A percentile compares a stretch with the other conserved stretches of the same genome.
phyloP scores from a whole-genome alignment of 1,140 invertebrate species.

The Telenomus remus region DNA sequence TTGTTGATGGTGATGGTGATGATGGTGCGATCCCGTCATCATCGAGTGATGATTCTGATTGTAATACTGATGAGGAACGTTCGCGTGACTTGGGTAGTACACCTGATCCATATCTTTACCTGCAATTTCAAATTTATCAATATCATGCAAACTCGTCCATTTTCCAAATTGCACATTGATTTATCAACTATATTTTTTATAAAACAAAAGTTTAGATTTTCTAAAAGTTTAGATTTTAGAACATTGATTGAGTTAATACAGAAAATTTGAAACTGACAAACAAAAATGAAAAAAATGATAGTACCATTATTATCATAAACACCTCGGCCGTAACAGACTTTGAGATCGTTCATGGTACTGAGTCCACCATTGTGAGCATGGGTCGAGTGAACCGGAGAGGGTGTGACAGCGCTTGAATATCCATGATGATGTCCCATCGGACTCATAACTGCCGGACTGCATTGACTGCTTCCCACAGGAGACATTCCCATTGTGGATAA shows the following conservation, averaged over 20 bases:
- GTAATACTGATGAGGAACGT: slow-evolving; percentile 72
- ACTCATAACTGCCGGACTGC: slow-evolving; percentile 70
- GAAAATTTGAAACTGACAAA: too few relatives aligned
- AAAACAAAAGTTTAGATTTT: too few relatives aligned
- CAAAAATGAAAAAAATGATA: neutral
- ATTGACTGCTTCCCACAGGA: slow-evolving; percentile 67
- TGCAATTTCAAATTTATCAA: slow-evolving; percentile 34
- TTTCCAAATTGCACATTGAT: neutral
- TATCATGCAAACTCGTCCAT: too few relatives aligned
- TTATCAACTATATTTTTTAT: neutral
- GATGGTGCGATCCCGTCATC: slow-evolving; percentile 65
- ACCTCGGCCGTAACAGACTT: slow-evolving; percentile 69
- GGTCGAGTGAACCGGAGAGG: slow-evolving; percentile 66
- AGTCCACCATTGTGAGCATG: slow-evolving; percentile 67
- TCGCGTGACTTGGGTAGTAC: slow-evolving; percentile 71
- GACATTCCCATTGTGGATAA: slow-evolving; percentile 70
- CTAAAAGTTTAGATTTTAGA: too few relatives aligned
- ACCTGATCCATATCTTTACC: slow-evolving; percentile 72
- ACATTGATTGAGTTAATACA: too few relatives aligned
- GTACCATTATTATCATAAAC: slow-evolving; percentile 68
- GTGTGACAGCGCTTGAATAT: slow-evolving; percentile 69
- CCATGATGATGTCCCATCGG: slow-evolving; percentile 71
- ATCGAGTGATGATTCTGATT: slow-evolving; percentile 71
- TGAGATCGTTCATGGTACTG: slow-evolving; percentile 71
- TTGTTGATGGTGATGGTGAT: slow-evolving; percentile 72